phyloP scores from a whole-genome alignment of 2,888 invertebrate species.

The Volucella bombylans region DNA sequence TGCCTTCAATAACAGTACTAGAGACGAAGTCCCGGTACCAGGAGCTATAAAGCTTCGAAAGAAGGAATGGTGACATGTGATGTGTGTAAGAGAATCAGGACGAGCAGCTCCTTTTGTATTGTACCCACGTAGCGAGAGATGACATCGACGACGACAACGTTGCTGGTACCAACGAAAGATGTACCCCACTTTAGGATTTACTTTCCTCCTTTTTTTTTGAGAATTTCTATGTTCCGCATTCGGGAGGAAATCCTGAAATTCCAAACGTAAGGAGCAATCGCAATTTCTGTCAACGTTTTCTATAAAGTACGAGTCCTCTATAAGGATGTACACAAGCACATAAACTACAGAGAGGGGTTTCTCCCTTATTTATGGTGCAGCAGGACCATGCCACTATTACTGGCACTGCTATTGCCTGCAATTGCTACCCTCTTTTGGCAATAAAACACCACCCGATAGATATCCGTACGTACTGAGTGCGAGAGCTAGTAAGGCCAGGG shows the following conservation, averaged over 20 bases:
- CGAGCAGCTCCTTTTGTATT: constrained; percentile 33
- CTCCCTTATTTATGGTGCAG: constrained; percentile 51
- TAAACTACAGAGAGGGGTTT: constrained; percentile 29
- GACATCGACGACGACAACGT: constrained; percentile 16
- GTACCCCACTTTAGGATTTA: constrained; percentile 21
- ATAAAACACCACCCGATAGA: constrained; percentile 19
- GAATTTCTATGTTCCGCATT: too few species aligned
- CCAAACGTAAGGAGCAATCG: constrained; percentile 54
- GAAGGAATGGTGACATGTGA: constrained; percentile 13
- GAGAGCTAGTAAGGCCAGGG: constrained; percentile 1
- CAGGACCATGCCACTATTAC: constrained; percentile 18
- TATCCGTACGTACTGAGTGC: neutral
- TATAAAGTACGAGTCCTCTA: constrained; percentile 25
- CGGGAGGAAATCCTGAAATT: constrained; percentile 40
- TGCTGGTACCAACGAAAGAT: constrained; percentile 1
- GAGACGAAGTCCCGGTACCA: neutral
- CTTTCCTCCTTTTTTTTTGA: neutral
- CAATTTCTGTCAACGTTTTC: constrained; percentile 56
- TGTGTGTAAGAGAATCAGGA: constrained; percentile 3
- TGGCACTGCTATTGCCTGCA: neutral
- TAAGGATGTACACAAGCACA: constrained; percentile 18
- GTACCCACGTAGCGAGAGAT: constrained; percentile 33
- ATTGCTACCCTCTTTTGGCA: neutral
- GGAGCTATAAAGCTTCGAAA: neutral
- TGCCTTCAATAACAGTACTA: neutral